phyloP scores from a whole-genome alignment of 2,797 vertebrate species.

The Semotilus atromaculatus region DNA sequence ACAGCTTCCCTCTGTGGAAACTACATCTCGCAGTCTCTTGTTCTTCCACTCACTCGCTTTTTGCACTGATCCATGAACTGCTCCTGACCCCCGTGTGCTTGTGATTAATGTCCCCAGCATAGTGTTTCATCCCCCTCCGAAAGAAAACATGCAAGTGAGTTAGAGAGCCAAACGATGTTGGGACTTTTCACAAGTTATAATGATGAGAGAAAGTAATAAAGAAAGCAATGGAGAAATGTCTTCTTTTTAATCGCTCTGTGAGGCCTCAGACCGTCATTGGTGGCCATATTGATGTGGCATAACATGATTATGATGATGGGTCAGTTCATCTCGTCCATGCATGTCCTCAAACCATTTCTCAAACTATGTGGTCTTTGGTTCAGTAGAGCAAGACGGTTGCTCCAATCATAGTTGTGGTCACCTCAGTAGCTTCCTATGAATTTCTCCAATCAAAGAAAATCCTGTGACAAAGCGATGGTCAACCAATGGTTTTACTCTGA shows the following conservation, averaged over 20 bases:
- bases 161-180: conserved; percentile 47
- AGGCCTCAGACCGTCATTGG: conserved; percentile 34
- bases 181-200: conserved; percentile 46
- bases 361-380: conserved; percentile 39
- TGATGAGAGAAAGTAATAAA: conserved; percentile 30
- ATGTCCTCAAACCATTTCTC: conserved; percentile 32
- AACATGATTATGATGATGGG: conserved; percentile 34
- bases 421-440: conserved; percentile 34
- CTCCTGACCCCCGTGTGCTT: conserved; percentile 70
- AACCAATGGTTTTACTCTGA: background rate
- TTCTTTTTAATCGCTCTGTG: conserved; percentile 34
- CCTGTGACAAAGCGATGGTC: conserved; percentile 12
- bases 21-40: conserved; percentile 50
- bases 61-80: conserved; percentile 69
- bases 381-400: conserved; percentile 35
- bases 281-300: conserved; percentile 42
- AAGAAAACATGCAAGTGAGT: conserved; percentile 35
- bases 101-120: conserved; percentile 72
- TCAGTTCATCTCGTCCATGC: conserved; percentile 40
- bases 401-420: conserved; percentile 38
- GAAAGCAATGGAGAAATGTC: conserved; percentile 23
- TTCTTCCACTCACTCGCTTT: conserved; percentile 55
- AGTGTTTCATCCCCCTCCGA: conserved; percentile 65
- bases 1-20: conserved; percentile 39
- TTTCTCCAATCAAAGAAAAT: conserved; percentile 35